Percentiles rank a stretch among this genome's conserved stretches.
Conservation (phyloP, 2,797 vertebrate genomes). For the Oryzias sinensis region DNA sequence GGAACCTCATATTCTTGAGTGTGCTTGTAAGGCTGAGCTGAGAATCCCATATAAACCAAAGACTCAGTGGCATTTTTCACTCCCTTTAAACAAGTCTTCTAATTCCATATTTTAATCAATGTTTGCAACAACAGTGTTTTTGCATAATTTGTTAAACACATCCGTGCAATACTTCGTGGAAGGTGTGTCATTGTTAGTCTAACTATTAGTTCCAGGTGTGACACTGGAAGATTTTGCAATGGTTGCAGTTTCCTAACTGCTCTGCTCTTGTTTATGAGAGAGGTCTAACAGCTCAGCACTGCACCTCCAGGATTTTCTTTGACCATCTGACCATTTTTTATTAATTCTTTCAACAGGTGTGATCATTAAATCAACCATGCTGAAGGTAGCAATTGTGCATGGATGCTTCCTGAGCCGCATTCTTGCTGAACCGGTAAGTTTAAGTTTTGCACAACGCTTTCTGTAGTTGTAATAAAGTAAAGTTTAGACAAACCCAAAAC, state of each 20-base stretch:
- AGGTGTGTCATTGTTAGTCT: neutral
- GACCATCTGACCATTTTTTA: neutral
- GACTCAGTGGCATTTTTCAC: too few species aligned
- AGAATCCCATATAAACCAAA: too few species aligned
- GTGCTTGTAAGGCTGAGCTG: too few species aligned
- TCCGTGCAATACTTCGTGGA: too few species aligned
- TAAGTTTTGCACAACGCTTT: too few species aligned
- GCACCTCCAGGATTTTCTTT: neutral
- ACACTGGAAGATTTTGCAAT: neutral
- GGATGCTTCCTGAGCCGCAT: constrained; percentile 16
- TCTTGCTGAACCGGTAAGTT: constrained; percentile 8
- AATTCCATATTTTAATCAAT: too few species aligned
- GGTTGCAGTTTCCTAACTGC: neutral
- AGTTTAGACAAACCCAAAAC: too few species aligned
- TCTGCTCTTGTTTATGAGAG: neutral
- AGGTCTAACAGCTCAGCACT: neutral
- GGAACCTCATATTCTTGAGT: too few species aligned
- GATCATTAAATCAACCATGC: too few species aligned
- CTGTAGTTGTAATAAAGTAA: too few species aligned
- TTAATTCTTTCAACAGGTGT: neutral
- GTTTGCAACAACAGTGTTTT: too few species aligned
- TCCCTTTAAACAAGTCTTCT: too few species aligned
- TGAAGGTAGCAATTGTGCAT: constrained; percentile 14
- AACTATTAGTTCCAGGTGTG: neutral
- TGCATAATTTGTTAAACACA: neutral